These are phyloP conservation scores for Pluvialis apricaria DNA, from an alignment of 2,113 vertebrate species.

Conservation along the genomic window DNA sequence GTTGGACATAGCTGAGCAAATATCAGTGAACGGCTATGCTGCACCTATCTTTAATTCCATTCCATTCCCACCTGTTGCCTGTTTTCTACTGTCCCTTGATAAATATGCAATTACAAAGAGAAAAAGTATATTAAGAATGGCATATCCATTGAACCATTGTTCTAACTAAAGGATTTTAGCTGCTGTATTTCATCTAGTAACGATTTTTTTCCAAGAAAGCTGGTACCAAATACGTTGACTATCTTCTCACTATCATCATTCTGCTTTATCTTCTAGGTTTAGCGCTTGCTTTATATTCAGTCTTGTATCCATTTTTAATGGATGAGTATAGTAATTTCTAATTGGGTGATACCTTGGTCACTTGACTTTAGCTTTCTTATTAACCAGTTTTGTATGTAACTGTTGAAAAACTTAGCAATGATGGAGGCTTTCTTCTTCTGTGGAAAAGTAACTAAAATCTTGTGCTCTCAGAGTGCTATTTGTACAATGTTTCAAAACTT, in stretches of 20 bases:
- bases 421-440: background rate
- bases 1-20: background rate
- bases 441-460: background rate
- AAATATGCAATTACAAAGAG: background rate
- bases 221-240: background rate
- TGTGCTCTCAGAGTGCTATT: background rate
- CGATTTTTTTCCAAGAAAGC: background rate
- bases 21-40: background rate
- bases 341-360: background rate
- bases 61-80: background rate
- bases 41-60: background rate
- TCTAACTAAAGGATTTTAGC: background rate
- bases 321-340: background rate
- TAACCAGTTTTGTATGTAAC: background rate
- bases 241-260: background rate
- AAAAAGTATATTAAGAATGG: background rate
- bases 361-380: background rate
- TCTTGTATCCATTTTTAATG: background rate
- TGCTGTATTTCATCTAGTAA: background rate
- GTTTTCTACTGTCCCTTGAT: background rate
- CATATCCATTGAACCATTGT: background rate
- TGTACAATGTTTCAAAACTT: background rate
- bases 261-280: background rate
- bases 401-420: background rate
- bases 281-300: constrained; percentile 4